Evolutionary conservation across 2,113 vertebrate genomes (phyloP), one percentile per base, ranked within the genome.

Genomic region (Apaloderma vittatum): DNA sequence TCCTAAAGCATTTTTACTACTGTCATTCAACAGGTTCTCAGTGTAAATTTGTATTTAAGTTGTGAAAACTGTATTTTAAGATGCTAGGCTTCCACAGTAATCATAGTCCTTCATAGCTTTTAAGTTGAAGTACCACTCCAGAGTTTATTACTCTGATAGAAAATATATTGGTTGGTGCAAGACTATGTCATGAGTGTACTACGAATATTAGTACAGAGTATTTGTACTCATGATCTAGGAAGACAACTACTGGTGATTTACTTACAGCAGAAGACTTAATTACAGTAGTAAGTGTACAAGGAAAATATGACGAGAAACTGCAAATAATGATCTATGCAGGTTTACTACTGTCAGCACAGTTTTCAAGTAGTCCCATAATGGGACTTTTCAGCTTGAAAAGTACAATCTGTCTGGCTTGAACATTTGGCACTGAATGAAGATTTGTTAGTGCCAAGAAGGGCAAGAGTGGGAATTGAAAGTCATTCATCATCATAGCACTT

Each of bases 401-500:
- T 73, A 74, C 65, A 74, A 74, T 88, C 71, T 54, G 30, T 45
- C 77, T 61, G 76, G 86, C 65, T 63, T 75, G 40, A 46, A 91
- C 88, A 49, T 57, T 79, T 68, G 36, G 30, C 54, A 93, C 61
- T 48, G 37, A 88, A 95, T 86, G 92, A 97, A 97, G 97, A 92
- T 90, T 88, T 91, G 86, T 93, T 94, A 96, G 95, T 90, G 71
- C 66, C 91, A 96, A 88, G 49, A 83, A 95, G 66, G 43, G 30
- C 48, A 82, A 94, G 73, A 16, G 59, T 63, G 55, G n/a, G 70
- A 97, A 97, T 51, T 96, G 88, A 84, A 98, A 97, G 81, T 68
- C 95, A 94, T 97, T 96, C 63, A 80, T 97, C 94, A 97, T 16
- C 91, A 57, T 61, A 97, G 58, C 76, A 48, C 34, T 91, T 95